Evolutionary conservation across 2,888 invertebrate genomes (phyloP).

Genomic region (Cataglyphis cursor): DNA sequence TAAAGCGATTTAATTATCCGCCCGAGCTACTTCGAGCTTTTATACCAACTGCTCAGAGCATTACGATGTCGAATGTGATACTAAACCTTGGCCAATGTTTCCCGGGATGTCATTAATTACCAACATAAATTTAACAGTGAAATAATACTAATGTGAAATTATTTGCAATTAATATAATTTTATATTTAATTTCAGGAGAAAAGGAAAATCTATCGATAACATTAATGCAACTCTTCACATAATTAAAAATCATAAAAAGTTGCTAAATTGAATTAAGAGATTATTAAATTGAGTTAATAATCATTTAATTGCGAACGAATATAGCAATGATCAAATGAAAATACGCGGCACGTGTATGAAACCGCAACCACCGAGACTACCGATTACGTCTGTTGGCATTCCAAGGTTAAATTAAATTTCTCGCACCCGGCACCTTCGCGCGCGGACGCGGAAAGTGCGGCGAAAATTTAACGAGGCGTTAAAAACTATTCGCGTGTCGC

Average conservation of each 20-base stretch:
- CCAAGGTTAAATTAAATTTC: constrained; percentile 54
- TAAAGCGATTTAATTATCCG: constrained; percentile 74
- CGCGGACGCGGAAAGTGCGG: constrained; percentile 48
- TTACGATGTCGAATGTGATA: constrained; percentile 50
- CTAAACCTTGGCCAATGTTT: constrained; percentile 39
- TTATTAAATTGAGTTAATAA: constrained; percentile 3
- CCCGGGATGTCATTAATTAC: neutral
- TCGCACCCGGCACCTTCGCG: constrained; percentile 48
- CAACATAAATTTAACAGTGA: neutral
- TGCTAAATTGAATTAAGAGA: neutral
- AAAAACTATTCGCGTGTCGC: constrained; percentile 54
- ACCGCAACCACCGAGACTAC: constrained; percentile 33
- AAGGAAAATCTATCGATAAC: neutral
- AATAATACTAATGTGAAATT: neutral
- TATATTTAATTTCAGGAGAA: neutral
- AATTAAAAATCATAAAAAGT: constrained; percentile 12
- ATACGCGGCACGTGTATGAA: constrained; percentile 3
- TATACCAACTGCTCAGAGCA: constrained; percentile 22
- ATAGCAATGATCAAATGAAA: neutral
- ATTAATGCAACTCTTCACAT: neutral
- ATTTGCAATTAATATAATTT: constrained; percentile 10
- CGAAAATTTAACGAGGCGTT: constrained; percentile 57
- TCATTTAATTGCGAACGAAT: neutral
- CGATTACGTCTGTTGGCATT: constrained; percentile 39
- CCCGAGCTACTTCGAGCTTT: constrained; percentile 58